Conservation (phyloP, 2,888 invertebrate genomes). For the Neoaliturus tenellus region DNA sequence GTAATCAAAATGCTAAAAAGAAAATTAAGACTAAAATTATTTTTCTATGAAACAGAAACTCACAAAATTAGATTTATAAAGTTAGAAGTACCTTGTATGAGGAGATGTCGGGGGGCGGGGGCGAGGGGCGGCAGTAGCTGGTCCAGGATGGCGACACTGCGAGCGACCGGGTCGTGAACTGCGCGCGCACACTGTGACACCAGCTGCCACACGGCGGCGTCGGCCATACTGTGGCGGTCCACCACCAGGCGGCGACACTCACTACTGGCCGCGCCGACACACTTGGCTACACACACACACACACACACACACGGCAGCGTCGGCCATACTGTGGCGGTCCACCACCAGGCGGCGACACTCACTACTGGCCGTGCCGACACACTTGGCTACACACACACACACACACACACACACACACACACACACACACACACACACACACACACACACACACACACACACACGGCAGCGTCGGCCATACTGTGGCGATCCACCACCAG, state of each 20-base stretch:
- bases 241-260: not conserved
- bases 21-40: no score
- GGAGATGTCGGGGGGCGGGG: constrained; percentile 65
- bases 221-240: constrained; percentile 7
- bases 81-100: constrained; percentile 29
- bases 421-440: no score
- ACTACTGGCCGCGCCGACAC: not conserved
- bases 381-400: not conserved
- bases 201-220: constrained; percentile 45
- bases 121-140: constrained; percentile 77
- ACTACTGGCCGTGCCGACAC: not conserved
- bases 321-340: not conserved
- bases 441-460: no score
- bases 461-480: not conserved
- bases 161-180: constrained; percentile 69
- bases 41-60: no score
- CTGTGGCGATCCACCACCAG: not conserved
- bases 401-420: no score
- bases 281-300: not conserved
- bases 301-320: not conserved
- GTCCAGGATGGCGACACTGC: constrained; percentile 78
- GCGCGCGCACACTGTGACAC: constrained; percentile 56
- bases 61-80: no score
- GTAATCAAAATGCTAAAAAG: no score
- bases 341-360: not conserved